phyloP scores from a whole-genome alignment of 2,888 invertebrate genomes.

The Emmelina monodactyla region DNA sequence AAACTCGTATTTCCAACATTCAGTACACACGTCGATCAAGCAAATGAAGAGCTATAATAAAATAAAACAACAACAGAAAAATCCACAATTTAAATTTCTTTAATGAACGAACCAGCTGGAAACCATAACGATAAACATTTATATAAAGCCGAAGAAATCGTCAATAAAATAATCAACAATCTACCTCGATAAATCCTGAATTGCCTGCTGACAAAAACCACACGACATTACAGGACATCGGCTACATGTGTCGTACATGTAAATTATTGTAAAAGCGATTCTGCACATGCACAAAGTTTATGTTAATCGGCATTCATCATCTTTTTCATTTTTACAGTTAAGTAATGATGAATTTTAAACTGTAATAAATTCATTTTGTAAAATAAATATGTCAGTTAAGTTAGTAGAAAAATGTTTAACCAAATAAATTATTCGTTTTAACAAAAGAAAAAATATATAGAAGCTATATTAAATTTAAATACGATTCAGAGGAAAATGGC shows the following conservation, averaged over 20 bases:
- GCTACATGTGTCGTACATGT: conserved; percentile 40
- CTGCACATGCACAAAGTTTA: neutral
- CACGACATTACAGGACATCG: conserved; percentile 45
- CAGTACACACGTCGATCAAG: too few relatives aligned
- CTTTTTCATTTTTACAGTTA: too few relatives aligned
- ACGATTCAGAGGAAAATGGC: too few relatives aligned
- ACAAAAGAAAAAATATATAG: too few relatives aligned
- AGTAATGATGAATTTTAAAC: too few relatives aligned
- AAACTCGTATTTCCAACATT: too few relatives aligned
- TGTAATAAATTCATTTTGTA: too few relatives aligned
- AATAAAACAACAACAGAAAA: neutral
- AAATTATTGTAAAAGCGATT: conserved; percentile 37
- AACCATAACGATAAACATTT: conserved; percentile 26
- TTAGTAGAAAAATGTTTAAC: too few relatives aligned
- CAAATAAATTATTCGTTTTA: too few relatives aligned
- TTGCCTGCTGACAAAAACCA: conserved; percentile 56
- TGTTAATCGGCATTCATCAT: neutral
- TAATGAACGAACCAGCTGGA: conserved; percentile 2
- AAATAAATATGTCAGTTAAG: too few relatives aligned
- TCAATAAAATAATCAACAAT: conserved; percentile 56
- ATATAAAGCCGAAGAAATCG: conserved; percentile 30
- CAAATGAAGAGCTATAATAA: neutral
- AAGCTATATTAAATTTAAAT: too few relatives aligned
- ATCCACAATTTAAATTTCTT: conserved; percentile 24
- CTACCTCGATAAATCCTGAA: conserved; percentile 48